phyloP scores from a whole-genome alignment of 2,888 invertebrate species.

The Cabera pusaria region DNA sequence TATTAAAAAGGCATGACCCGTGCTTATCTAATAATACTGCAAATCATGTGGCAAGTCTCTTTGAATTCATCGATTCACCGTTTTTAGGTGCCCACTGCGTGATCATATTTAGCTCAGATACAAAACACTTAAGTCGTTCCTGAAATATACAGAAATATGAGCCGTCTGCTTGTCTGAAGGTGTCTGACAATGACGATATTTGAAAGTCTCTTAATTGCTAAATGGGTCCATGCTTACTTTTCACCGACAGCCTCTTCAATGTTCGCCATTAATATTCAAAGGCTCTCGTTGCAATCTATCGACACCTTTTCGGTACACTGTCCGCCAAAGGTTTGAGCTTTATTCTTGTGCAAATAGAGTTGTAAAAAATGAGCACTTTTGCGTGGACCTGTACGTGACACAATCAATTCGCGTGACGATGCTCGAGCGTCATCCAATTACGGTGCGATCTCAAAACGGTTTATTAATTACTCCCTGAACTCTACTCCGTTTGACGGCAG shows the following conservation, averaged over 20 bases:
- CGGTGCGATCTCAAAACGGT: slow-evolving; percentile 52
- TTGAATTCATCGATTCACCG: too few relatives aligned
- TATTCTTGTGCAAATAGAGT: slow-evolving; percentile 26
- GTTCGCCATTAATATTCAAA: slow-evolving; percentile 64
- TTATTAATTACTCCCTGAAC: slow-evolving; percentile 62
- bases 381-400: slow-evolving; percentile 41
- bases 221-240: slow-evolving; percentile 27
- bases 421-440: slow-evolving; percentile 69
- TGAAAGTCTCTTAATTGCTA: slow-evolving; percentile 27
- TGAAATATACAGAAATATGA: too few relatives aligned
- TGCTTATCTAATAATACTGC: too few relatives aligned
- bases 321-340: slow-evolving; percentile 22
- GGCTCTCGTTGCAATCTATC: slow-evolving; percentile 53
- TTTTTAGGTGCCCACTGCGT: too few relatives aligned
- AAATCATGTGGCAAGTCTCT: too few relatives aligned
- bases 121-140: too few relatives aligned
- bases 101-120: too few relatives aligned
- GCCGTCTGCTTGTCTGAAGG: too few relatives aligned
- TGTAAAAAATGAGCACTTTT: slow-evolving; percentile 24
- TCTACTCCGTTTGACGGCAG: slow-evolving; percentile 39
- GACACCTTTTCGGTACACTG: slow-evolving; percentile 43
- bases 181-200: slow-evolving; percentile 23
- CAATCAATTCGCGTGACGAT: slow-evolving; percentile 54
- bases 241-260: slow-evolving; percentile 54
- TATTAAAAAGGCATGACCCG: too few relatives aligned